Evolutionary conservation across 2,113 vertebrate species (phyloP).

Genomic region (Platycercus adscitus): DNA sequence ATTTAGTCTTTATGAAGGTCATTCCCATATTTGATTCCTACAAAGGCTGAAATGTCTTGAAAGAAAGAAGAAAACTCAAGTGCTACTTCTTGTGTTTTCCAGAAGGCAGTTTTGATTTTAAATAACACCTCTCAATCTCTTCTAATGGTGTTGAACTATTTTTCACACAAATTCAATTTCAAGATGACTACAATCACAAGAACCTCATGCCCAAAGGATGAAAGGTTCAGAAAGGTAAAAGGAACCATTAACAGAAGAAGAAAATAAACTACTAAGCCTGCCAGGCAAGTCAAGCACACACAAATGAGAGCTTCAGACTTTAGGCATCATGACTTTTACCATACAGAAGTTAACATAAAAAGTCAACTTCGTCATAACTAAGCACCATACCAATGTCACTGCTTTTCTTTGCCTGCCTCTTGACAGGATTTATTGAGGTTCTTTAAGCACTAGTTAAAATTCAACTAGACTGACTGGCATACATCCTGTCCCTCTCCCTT

Average conservation of each 20-base stretch:
- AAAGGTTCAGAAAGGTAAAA: neutral
- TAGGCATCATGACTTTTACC: neutral
- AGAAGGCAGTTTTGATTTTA: neutral
- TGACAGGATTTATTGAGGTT: neutral
- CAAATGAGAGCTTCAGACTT: neutral
- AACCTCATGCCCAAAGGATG: neutral
- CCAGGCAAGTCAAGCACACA: neutral
- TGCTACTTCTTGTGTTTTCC: neutral
- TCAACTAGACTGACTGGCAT: neutral
- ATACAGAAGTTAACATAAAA: neutral
- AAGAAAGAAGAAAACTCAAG: neutral
- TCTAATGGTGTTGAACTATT: neutral
- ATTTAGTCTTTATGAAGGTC: neutral
- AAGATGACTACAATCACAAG: neutral
- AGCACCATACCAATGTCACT: neutral
- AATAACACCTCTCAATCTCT: neutral
- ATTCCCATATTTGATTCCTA: neutral
- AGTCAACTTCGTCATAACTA: neutral
- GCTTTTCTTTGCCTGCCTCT: neutral
- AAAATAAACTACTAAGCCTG: neutral
- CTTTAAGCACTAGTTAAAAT: conserved; percentile 33
- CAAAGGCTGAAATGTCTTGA: neutral
- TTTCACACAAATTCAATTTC: neutral
- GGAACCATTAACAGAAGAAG: neutral
- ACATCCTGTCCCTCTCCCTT: neutral